Base-by-base conservation (phyloP, 2,888 invertebrate genomes). In the Keiferia lycopersicella region DNA sequence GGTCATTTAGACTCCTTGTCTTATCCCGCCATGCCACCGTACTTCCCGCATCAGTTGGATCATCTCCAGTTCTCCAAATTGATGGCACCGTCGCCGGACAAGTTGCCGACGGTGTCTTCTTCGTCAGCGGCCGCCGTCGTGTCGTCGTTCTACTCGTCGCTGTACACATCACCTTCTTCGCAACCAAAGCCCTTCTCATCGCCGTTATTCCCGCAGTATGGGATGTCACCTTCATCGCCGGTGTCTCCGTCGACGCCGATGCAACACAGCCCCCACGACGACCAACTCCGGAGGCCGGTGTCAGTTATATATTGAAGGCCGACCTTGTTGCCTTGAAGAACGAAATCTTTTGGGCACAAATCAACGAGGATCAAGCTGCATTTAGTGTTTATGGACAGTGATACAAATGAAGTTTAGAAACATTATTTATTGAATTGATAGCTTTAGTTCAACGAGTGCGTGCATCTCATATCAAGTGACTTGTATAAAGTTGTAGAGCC, bases 1-100 rank as follows among this genome's bases (percentile, higher is more conserved):
- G 84, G 92, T 14, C 92, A 93, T n/a, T 76, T 93, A 62, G 94
- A 94, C 65, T 93, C 93, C 60, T 86, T 95, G 61, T 92, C 94
- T 66, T 95, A 95, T 80, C 84, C 93, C 0, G 94, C 94, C 26
- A 91, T 96, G 81, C 93, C 95, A 0, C 94, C 95, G 0, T 96
- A 96, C 84, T 96, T 96, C 83, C 95, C 95, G 60, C 95, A 96
- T 30, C 94, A 96, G 59, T 94, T 95, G 84, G 95, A 93, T 83
- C 93, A 93, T 67, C 87, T 94, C 65, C 94, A 93, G 81, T 93
- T 93, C 84, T 94, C 91, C 71, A 95, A 93, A 79, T 84, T 94
- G 69, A 93, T 94, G 79, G 91, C 89, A 14, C 91, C 92, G 68
- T 79, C 88, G 72, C 82, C 80, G 71, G 91, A 83, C 71, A 91